phyloP scores from a whole-genome alignment of 2,888 invertebrate genomes.

The Sisyra nigra region DNA sequence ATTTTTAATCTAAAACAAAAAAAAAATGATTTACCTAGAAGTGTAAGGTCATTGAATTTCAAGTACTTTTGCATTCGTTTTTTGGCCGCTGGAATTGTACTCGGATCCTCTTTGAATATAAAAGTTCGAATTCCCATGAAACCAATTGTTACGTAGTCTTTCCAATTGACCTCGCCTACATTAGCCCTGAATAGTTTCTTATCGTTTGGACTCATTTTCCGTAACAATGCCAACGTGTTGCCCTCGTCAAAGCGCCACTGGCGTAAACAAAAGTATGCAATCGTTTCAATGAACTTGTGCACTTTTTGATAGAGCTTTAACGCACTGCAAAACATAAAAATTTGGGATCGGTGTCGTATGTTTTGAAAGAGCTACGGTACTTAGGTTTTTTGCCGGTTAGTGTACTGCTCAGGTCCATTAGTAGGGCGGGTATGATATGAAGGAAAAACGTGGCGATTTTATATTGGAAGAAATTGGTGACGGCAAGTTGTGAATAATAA shows the following conservation, averaged over 20 bases:
- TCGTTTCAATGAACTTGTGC: slow-evolving; percentile 38
- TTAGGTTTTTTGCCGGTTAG: no score
- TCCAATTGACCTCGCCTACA: slow-evolving; percentile 30
- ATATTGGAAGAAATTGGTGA: no score
- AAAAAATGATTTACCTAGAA: no score
- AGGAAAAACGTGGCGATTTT: no score
- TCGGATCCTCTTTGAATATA: slow-evolving; percentile 29
- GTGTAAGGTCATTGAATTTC: neutral
- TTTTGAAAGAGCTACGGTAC: no score
- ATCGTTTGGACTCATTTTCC: slow-evolving; percentile 13
- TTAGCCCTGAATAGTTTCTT: slow-evolving; percentile 28
- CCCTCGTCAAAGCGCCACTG: slow-evolving; percentile 47
- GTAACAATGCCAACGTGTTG: slow-evolving; percentile 32
- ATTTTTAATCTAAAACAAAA: no score
- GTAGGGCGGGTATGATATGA: no score
- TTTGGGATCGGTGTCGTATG: neutral
- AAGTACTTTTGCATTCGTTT: slow-evolving; percentile 16
- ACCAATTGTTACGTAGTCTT: slow-evolving; percentile 29
- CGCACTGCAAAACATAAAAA: slow-evolving; percentile 33
- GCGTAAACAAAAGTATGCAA: slow-evolving; percentile 50
- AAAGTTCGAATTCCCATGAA: slow-evolving; percentile 29
- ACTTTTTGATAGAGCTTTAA: slow-evolving; percentile 45
- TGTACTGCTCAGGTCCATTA: no score
- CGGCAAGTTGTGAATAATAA: no score
- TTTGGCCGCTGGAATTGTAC: slow-evolving; percentile 17